phyloP scores from a whole-genome alignment of 2,113 vertebrate species.

The Dipodomys stephensi region DNA sequence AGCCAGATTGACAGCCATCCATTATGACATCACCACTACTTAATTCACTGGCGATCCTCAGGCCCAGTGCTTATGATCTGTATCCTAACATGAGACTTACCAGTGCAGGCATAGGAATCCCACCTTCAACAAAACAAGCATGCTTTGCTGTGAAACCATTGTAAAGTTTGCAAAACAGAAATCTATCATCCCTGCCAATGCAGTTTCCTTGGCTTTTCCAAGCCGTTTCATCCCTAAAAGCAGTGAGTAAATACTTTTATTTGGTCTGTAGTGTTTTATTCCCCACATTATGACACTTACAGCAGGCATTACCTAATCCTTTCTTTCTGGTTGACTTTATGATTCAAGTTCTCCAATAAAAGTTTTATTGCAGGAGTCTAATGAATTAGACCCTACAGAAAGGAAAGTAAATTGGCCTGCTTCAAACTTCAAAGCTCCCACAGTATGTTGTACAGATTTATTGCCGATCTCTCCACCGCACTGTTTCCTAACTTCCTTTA shows the following conservation, averaged over 20 bases:
- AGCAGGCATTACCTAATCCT: slow-evolving; percentile 35
- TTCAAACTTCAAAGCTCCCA: slow-evolving; percentile 56
- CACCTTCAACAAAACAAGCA: neutral
- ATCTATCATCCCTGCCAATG: neutral
- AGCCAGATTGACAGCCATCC: neutral
- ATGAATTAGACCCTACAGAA: slow-evolving; percentile 59
- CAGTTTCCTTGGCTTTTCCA: slow-evolving; percentile 44
- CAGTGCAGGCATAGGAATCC: neutral
- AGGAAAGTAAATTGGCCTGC: slow-evolving; percentile 44
- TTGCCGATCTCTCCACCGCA: neutral
- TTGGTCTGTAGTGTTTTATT: slow-evolving; percentile 57
- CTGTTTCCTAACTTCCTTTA: neutral
- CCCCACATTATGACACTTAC: slow-evolving; percentile 40
- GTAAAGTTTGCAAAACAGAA: neutral
- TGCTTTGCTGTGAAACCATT: neutral
- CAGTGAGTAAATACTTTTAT: slow-evolving; percentile 53
- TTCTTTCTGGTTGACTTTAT: slow-evolving; percentile 63
- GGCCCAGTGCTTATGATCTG: neutral
- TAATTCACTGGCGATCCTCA: neutral
- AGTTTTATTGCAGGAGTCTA: slow-evolving; percentile 66
- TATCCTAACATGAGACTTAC: neutral
- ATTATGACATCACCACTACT: fast-evolving
- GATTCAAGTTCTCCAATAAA: slow-evolving; percentile 63
- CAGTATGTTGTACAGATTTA: slow-evolving; percentile 47
- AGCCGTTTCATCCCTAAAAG: slow-evolving; percentile 45